Evolutionary conservation across 2,888 invertebrate genomes (phyloP).

Genomic region (Drosophila macrospina): DNA sequence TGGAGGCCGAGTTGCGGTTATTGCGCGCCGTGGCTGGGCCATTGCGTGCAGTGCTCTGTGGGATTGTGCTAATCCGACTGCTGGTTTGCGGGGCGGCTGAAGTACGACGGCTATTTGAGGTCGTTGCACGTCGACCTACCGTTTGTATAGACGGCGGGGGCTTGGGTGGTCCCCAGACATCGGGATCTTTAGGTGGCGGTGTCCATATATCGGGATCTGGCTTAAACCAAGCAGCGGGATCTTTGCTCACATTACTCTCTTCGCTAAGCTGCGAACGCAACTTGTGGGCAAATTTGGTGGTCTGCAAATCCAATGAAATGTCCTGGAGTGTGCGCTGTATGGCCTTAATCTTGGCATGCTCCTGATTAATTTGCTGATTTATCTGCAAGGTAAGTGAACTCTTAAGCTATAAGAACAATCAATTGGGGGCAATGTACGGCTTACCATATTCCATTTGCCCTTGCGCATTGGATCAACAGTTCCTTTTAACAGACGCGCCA

Average conservation of each 20-base stretch:
- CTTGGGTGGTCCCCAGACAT: slow-evolving; percentile 95
- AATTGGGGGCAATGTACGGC: slow-evolving; percentile 42
- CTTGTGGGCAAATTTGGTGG: slow-evolving; percentile 86
- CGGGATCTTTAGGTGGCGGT: slow-evolving; percentile 89
- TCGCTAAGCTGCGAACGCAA: slow-evolving; percentile 82
- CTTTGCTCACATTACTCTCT: slow-evolving; percentile 78
- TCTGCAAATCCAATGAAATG: slow-evolving; percentile 85
- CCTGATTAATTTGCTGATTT: slow-evolving; percentile 94
- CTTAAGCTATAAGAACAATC: not conserved
- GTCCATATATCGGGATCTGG: slow-evolving; percentile 93
- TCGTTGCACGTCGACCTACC: slow-evolving; percentile 72
- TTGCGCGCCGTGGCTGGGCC: slow-evolving; percentile 56
- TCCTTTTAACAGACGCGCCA: slow-evolving; percentile 92
- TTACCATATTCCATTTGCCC: slow-evolving; percentile 95
- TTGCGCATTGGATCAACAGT: slow-evolving; percentile 93
- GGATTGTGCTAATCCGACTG: slow-evolving; percentile 78
- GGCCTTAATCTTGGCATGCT: slow-evolving; percentile 96
- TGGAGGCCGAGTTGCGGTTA: slow-evolving; percentile 61
- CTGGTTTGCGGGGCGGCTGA: slow-evolving; percentile 28
- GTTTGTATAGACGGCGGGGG: slow-evolving; percentile 86
- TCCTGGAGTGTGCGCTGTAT: slow-evolving; percentile 85
- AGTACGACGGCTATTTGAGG: slow-evolving; percentile 69
- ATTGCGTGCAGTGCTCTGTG: slow-evolving; percentile 76
- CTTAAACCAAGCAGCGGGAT: slow-evolving; percentile 87
- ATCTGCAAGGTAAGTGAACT: slow-evolving; percentile 87